Evolutionary conservation across 2,113 vertebrate genomes (phyloP).

Genomic region (Pleuronectes platessa): DNA sequence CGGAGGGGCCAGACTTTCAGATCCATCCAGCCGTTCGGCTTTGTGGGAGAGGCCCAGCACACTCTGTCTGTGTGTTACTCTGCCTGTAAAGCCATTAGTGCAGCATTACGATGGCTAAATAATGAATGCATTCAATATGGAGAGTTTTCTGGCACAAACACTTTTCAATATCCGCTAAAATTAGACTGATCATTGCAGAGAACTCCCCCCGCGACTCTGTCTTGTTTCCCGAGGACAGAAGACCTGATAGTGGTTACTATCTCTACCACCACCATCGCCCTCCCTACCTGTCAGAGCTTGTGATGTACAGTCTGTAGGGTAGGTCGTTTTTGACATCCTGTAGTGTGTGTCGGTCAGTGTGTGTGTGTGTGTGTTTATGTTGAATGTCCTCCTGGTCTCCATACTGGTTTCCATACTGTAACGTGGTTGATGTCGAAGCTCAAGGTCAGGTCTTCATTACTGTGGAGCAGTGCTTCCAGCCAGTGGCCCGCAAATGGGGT

Average conservation of each 20-base stretch:
- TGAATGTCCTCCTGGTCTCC: constrained; percentile 33
- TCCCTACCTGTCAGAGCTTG: constrained; percentile 23
- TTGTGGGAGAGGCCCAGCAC: constrained; percentile 20
- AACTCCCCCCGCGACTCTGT: neutral
- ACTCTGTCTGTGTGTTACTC: constrained; percentile 15
- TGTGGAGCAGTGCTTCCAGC: constrained; percentile 29
- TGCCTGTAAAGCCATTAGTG: constrained; percentile 32
- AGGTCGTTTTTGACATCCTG: constrained; percentile 28
- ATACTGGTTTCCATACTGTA: constrained; percentile 33
- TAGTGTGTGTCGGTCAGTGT: constrained; percentile 11
- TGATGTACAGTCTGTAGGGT: constrained; percentile 38
- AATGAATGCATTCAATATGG: constrained; percentile 41
- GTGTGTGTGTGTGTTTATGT: constrained; percentile 31
- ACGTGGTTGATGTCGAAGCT: constrained; percentile 40
- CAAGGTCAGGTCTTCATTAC: constrained; percentile 72
- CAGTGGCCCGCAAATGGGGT: constrained; percentile 10
- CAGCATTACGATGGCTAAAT: constrained; percentile 52
- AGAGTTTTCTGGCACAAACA: constrained; percentile 7
- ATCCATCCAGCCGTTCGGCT: constrained; percentile 18
- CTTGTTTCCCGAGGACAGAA: constrained; percentile 25
- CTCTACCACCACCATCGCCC: constrained; percentile 11
- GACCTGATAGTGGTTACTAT: constrained; percentile 30
- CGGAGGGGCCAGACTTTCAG: constrained; percentile 23
- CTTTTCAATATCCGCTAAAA: constrained; percentile 26
- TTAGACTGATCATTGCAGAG: constrained; percentile 19